A percentile compares a stretch with the other conserved stretches of the same genome.
Conservation (phyloP, 2,113 vertebrate genomes). For the Mobula hypostoma region DNA sequence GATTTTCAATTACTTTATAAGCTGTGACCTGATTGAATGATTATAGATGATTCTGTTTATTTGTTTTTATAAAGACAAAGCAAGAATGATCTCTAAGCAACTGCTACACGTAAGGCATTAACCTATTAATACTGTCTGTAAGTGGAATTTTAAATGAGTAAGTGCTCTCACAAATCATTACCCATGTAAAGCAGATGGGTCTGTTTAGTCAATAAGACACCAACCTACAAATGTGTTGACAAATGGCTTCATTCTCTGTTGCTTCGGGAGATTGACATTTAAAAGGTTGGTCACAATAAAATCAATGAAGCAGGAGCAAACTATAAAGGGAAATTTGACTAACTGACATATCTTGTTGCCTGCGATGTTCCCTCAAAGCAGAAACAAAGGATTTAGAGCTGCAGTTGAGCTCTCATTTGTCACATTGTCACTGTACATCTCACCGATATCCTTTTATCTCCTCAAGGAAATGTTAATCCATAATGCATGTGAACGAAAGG, state of each 20-base stretch:
- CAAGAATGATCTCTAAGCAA: background rate
- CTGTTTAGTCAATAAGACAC: background rate
- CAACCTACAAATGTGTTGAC: background rate
- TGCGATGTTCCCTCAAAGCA: background rate
- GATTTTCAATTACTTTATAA: too few species aligned
- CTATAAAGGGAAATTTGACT: background rate
- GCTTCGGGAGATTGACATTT: background rate
- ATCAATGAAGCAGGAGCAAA: background rate
- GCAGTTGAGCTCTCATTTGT: background rate
- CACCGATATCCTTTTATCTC: background rate
- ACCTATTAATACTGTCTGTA: background rate
- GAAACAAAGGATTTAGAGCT: background rate
- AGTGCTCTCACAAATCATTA: background rate
- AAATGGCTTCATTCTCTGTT: background rate
- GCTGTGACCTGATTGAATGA: background rate
- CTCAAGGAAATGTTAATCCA: background rate
- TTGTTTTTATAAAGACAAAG: background rate
- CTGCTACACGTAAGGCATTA: background rate
- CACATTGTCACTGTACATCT: background rate
- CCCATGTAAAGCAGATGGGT: background rate
- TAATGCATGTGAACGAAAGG: background rate
- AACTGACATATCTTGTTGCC: background rate
- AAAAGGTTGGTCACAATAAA: conserved; percentile 3
- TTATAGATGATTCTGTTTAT: background rate
- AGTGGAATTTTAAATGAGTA: background rate